Evolutionary conservation across 2,888 invertebrate genomes (phyloP).

Genomic region (Eristalis pertinax): DNA sequence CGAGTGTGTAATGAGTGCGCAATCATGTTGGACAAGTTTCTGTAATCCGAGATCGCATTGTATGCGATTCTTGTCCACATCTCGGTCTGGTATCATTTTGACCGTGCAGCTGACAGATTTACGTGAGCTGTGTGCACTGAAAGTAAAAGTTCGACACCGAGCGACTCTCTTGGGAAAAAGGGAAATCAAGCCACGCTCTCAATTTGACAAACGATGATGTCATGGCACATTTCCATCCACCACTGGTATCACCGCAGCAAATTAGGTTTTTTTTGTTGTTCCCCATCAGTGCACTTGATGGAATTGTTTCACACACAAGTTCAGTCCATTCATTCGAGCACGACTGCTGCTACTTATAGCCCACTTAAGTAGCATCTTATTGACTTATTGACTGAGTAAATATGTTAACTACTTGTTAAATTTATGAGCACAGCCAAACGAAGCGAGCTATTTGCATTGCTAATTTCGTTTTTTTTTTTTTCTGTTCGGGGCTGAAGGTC

Average conservation of each 20-base stretch:
- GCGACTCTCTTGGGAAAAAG: too few relatives aligned
- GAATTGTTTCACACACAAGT: conserved; percentile 24
- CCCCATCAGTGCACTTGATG: not conserved
- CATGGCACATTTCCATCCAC: not conserved
- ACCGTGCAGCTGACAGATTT: conserved; percentile 26
- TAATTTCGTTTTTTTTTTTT: not conserved
- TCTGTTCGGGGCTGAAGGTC: conserved; percentile 9
- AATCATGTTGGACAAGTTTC: conserved; percentile 56
- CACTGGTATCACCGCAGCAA: too few relatives aligned
- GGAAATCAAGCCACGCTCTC: too few relatives aligned
- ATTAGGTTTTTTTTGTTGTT: too few relatives aligned
- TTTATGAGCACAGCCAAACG: not conserved
- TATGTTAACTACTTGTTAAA: conserved; percentile 5
- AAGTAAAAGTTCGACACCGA: conserved; percentile 35
- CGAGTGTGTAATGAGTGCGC: conserved; percentile 28
- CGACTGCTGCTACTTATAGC: not conserved
- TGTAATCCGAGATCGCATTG: conserved; percentile 63
- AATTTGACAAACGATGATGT: not conserved
- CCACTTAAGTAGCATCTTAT: conserved; percentile 10
- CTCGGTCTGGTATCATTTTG: conserved; percentile 8
- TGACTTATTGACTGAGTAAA: not conserved
- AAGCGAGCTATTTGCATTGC: conserved; percentile 17
- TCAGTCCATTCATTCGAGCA: not conserved
- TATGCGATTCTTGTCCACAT: conserved; percentile 35
- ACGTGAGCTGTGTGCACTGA: conserved; percentile 16